Conservation (phyloP, 2,888 invertebrate species). For the Girardia tigrina region DNA sequence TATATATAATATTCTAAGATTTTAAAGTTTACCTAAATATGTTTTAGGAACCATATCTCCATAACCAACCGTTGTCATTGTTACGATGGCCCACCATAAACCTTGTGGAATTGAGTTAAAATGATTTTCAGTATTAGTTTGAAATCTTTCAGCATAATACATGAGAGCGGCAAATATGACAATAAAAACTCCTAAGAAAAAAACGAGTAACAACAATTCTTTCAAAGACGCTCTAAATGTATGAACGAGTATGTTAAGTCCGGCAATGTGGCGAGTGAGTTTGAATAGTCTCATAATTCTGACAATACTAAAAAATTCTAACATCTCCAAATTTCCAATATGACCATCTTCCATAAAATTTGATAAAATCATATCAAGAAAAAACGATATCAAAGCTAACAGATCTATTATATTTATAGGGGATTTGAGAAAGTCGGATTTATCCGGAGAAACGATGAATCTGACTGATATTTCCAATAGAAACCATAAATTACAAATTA, state of each 20-base stretch:
- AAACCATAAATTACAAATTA: slow-evolving; percentile 85
- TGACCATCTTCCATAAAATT: slow-evolving; percentile 14
- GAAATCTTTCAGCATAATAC: slow-evolving; percentile 74
- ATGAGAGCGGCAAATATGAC: slow-evolving; percentile 86
- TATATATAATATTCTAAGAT: background rate
- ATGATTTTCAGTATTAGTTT: slow-evolving; percentile 75
- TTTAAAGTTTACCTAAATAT: slow-evolving; percentile 1
- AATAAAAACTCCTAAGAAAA: slow-evolving; percentile 81
- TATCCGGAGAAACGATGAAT: slow-evolving; percentile 74
- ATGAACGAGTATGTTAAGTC: slow-evolving; percentile 77
- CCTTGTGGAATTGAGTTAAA: slow-evolving; percentile 83
- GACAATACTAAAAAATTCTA: slow-evolving; percentile 56
- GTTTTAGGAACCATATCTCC: slow-evolving; percentile 76
- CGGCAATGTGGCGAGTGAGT: slow-evolving; percentile 35
- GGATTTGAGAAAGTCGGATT: slow-evolving; percentile 72
- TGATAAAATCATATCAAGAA: slow-evolving; percentile 32
- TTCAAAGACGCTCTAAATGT: slow-evolving; percentile 89
- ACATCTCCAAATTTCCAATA: slow-evolving; percentile 31
- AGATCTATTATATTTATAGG: slow-evolving; percentile 80
- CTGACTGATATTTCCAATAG: slow-evolving; percentile 75
- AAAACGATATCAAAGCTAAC: slow-evolving; percentile 36
- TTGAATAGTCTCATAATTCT: slow-evolving; percentile 37
- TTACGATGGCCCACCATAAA: slow-evolving; percentile 90
- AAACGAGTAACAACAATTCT: slow-evolving; percentile 77
- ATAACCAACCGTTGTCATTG: slow-evolving; percentile 84